Conservation (phyloP, 2,113 vertebrate genomes). For the Oncorhynchus gorbuscha region DNA sequence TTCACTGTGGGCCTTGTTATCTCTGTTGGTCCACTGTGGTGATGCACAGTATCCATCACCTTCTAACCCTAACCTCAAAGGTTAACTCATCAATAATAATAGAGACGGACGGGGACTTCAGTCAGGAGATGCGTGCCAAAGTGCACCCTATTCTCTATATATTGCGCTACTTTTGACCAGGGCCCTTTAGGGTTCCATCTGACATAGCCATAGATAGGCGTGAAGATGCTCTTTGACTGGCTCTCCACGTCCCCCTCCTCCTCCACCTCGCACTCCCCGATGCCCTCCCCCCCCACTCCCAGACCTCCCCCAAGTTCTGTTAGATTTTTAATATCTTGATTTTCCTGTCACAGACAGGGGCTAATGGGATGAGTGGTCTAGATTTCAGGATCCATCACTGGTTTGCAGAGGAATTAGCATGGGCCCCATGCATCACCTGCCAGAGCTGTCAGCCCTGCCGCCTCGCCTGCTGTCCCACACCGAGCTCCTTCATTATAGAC, state of each 20-base stretch:
- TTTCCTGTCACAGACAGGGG: conserved; percentile 93
- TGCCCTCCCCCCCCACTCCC: conserved; percentile 62
- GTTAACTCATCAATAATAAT: conserved; percentile 81
- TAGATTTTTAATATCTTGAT: conserved; percentile 82
- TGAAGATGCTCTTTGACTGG: conserved; percentile 49
- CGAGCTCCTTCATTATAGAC: conserved; percentile 83
- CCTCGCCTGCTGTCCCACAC: conserved; percentile 64
- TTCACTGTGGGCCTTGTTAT: conserved; percentile 80
- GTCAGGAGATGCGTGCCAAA: conserved; percentile 58
- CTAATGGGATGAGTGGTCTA: conserved; percentile 99
- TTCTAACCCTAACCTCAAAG: conserved; percentile 76
- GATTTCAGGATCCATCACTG: conserved; percentile 98
- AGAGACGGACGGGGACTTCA: conserved; percentile 61
- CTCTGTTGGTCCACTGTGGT: conserved; percentile 66
- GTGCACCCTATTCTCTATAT: not conserved
- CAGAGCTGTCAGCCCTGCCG: conserved; percentile 86
- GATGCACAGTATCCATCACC: conserved; percentile 75
- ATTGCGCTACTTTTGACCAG: not conserved
- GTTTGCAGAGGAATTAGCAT: conserved; percentile 91
- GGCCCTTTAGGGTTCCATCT: not conserved
- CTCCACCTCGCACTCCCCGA: conserved; percentile 1
- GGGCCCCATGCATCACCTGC: conserved; percentile 93
- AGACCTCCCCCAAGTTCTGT: conserved; percentile 48
- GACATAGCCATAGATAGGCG: no score
- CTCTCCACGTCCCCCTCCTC: conserved; percentile 29